Conservation (phyloP, 2,888 invertebrate genomes). For the Hyposoter dolosus region DNA sequence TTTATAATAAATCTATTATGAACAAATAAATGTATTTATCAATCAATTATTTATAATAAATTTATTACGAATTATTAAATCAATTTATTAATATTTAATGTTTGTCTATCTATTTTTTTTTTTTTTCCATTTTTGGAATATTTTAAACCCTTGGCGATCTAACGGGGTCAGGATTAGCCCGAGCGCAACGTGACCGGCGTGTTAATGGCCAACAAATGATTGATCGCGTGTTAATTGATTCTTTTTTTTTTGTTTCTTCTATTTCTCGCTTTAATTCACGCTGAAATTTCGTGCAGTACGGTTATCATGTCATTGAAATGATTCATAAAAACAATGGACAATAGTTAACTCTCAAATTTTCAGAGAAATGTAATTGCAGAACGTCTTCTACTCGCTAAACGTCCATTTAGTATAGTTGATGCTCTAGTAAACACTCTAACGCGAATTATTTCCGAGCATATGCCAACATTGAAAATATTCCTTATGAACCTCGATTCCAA, state of each 20-base stretch:
- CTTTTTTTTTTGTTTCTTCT: not conserved
- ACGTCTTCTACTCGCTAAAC: not conserved
- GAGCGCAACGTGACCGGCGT: too few relatives aligned
- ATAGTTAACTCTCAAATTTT: not conserved
- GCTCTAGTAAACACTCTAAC: slow-evolving; percentile 7
- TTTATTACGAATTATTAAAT: too few relatives aligned
- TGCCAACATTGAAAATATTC: not conserved
- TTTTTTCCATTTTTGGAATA: too few relatives aligned
- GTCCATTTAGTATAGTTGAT: not conserved
- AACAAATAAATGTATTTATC: too few relatives aligned
- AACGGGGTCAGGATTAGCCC: too few relatives aligned
- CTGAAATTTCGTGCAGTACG: not conserved
- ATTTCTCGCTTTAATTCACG: not conserved
- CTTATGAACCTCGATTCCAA: not conserved
- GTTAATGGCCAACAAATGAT: too few relatives aligned
- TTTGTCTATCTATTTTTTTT: too few relatives aligned
- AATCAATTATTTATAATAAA: too few relatives aligned
- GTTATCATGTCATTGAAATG: not conserved
- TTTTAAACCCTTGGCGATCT: too few relatives aligned
- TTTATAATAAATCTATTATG: too few relatives aligned
- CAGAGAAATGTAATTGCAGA: not conserved
- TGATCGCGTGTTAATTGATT: not conserved
- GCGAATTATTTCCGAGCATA: not conserved
- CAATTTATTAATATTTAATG: too few relatives aligned
- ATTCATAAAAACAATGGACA: not conserved